Percentiles rank a stretch among this genome's conserved stretches.
Conservation (phyloP, 1,140 invertebrate species). For the Brachionus koreanus region DNA sequence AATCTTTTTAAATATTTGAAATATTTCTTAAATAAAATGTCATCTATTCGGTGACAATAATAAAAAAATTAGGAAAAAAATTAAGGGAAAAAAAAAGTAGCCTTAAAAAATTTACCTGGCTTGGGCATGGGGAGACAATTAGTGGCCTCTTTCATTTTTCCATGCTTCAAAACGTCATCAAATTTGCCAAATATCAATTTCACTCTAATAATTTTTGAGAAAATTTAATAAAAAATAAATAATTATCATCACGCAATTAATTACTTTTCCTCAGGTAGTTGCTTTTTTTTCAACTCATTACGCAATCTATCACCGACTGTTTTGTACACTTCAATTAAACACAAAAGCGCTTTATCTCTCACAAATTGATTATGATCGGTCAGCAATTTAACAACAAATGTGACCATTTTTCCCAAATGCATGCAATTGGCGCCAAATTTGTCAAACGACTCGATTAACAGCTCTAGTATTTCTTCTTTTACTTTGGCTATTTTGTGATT, state of each 20-base stretch:
- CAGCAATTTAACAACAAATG: constrained; percentile 75
- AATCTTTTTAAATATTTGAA: constrained; percentile 34
- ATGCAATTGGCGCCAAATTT: constrained; percentile 79
- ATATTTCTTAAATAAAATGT: constrained; percentile 19
- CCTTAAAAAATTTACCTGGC: constrained; percentile 48
- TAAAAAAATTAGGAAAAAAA: neutral
- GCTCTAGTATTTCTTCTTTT: constrained; percentile 73
- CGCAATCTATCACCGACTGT: constrained; percentile 85
- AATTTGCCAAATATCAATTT: constrained; percentile 74
- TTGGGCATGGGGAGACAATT: constrained; percentile 43
- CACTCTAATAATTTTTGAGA: constrained; percentile 59
- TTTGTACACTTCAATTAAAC: constrained; percentile 82
- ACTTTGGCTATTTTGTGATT: constrained; percentile 80
- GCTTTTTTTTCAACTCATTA: constrained; percentile 73
- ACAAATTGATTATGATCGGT: constrained; percentile 72
- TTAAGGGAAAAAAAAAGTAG: constrained; percentile 48
- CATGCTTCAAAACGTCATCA: constrained; percentile 75
- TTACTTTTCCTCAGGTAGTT: constrained; percentile 72
- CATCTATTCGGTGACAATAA: neutral
- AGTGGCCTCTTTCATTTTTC: constrained; percentile 70
- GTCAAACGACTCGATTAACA: constrained; percentile 74
- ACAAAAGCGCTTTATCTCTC: constrained; percentile 76
- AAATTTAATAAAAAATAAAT: constrained; percentile 46
- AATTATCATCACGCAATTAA: constrained; percentile 48
- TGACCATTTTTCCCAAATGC: constrained; percentile 73